phyloP scores from a whole-genome alignment of 2,113 vertebrate genomes.

The Gyps fulvus region DNA sequence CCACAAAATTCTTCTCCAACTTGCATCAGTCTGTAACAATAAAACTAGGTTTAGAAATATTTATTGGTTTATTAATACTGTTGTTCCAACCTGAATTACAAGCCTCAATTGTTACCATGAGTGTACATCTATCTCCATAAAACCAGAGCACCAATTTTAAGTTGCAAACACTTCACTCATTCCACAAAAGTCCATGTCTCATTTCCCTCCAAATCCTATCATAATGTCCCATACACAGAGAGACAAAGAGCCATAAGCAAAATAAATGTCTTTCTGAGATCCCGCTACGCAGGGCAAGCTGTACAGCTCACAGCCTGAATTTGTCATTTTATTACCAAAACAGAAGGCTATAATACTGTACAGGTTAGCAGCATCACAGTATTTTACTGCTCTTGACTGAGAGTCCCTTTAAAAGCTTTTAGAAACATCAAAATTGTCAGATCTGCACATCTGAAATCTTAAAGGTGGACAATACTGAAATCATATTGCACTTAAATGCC shows the following conservation, averaged over 20 bases:
- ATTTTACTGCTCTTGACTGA: not conserved
- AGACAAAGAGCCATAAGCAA: not conserved
- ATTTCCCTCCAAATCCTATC: not conserved
- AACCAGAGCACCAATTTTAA: not conserved
- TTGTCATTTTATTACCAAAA: not conserved
- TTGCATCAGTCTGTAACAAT: conserved; percentile 86
- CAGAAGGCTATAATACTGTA: not conserved
- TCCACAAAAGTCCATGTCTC: not conserved
- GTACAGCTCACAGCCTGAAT: not conserved
- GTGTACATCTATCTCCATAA: not conserved
- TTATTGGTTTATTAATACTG: not conserved
- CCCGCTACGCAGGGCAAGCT: not conserved
- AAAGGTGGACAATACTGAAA: not conserved
- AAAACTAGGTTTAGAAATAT: not conserved
- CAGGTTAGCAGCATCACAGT: not conserved
- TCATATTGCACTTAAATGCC: not conserved
- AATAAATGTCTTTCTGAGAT: not conserved
- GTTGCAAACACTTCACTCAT: not conserved
- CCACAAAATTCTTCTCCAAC: conserved; percentile 98
- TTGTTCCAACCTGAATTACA: not conserved
- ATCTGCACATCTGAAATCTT: not conserved
- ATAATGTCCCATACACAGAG: not conserved
- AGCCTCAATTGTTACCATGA: not conserved
- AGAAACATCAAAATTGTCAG: not conserved
- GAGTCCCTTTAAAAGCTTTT: not conserved